Evolutionary conservation across 2,797 vertebrate genomes (phyloP), one percentile per base, ranked within the genome.

Genomic region (Psittacula derbiana): DNA sequence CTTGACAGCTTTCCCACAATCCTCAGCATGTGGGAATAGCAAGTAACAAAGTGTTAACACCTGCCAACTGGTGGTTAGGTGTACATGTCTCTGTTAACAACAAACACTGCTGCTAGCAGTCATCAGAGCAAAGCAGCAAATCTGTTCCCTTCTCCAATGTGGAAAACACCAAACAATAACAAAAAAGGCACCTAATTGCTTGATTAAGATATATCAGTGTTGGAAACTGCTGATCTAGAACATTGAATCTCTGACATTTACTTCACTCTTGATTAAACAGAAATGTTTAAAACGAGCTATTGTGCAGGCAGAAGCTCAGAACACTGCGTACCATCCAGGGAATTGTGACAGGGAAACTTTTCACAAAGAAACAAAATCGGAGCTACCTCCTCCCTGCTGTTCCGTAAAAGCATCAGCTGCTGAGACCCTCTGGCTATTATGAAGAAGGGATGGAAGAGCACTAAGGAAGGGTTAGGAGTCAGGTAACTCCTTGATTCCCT

Each of bases 51-150:
- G 98, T 98, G 98, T 98, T 98, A 98, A 98, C 98, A 99, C 99
- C 98, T 99, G 99, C 99, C 99, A 99, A 99, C 98, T 99, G 98
- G 98, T 99, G 99, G 98, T 98, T 99, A 99, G 98, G 98, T 99
- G 99, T 98, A 99, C 99, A 99, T 98, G 98, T 99, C 99, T 99
- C 98, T 99, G 99, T 99, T 99, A 99, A 98, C 98, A 98, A 95
- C 98, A 97, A 97, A 96, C 97, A 97, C 98, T 96, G 97, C 98
- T 98, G 98, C 97, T 98, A 98, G 98, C 98, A 98, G 97, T 96
- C 98, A 98, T 98, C 98, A 96, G 98, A 99, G 98, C 98, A 98
- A 98, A 98, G 98, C 98, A 90, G 98, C 95, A 94, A 98, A 98
- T 98, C 98, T 97, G 98, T 98, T 98, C 96, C 95, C 96, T 97